Percentiles rank a stretch among this genome's conserved stretches.
Conservation (phyloP, 2,113 vertebrate species). For the Poecilia latipinna region DNA sequence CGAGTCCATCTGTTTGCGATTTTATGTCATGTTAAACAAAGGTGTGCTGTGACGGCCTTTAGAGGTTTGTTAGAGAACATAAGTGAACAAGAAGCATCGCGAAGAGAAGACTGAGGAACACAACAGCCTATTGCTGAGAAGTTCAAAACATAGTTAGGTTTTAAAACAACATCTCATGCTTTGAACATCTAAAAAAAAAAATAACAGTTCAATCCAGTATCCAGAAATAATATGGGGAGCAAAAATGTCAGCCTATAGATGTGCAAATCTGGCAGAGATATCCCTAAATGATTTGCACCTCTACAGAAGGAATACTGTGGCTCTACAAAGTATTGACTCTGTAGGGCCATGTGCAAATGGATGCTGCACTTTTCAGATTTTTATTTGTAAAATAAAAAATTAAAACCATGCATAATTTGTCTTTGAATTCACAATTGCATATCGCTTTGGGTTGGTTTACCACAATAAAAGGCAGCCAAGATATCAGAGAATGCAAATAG, state of each 20-base stretch:
- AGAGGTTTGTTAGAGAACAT: not conserved
- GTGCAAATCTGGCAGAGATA: not conserved
- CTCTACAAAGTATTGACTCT: not conserved
- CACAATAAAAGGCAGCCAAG: not conserved
- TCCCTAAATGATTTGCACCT: not conserved
- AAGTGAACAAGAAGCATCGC: not conserved
- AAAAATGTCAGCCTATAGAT: not conserved
- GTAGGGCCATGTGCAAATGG: not conserved
- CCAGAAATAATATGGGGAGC: not conserved
- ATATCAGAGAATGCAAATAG: not conserved
- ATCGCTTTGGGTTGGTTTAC: not conserved
- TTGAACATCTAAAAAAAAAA: not conserved
- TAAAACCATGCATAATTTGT: no score
- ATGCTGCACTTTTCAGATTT: no score
- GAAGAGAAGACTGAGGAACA: not conserved
- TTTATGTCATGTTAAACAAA: no score
- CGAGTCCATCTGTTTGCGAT: not conserved
- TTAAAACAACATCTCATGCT: not conserved
- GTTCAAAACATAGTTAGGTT: not conserved
- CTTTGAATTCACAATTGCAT: no score
- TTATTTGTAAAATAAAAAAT: no score
- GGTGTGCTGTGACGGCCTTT: no score
- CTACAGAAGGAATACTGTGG: not conserved
- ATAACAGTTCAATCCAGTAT: not conserved
- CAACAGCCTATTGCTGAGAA: not conserved